Conservation (phyloP, 2,113 vertebrate genomes). For the Ailuropoda melanoleuca region DNA sequence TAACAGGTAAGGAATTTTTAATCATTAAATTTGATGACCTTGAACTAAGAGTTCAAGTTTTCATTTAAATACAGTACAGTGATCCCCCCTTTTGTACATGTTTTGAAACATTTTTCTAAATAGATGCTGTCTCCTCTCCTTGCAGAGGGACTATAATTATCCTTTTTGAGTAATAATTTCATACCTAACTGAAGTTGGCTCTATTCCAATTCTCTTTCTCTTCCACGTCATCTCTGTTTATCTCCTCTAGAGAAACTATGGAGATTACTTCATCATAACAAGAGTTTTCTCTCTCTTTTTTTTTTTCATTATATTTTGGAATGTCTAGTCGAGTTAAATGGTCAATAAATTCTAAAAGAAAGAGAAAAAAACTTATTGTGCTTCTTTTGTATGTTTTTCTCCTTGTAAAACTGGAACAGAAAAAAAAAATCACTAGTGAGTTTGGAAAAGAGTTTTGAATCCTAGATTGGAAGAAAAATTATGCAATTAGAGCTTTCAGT, state of each 20-base stretch:
- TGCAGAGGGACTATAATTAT: neutral
- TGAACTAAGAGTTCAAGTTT: neutral
- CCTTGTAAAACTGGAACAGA: neutral
- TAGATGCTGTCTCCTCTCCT: neutral
- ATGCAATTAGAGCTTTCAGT: neutral
- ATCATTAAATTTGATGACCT: neutral
- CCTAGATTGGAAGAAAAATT: neutral
- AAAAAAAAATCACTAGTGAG: neutral
- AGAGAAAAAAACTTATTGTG: neutral
- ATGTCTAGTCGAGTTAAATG: neutral
- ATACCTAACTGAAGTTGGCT: neutral
- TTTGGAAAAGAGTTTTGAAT: neutral
- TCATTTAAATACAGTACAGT: neutral
- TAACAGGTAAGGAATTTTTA: neutral
- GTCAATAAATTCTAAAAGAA: neutral
- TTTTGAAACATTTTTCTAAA: neutral
- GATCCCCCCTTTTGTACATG: neutral
- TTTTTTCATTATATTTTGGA: neutral
- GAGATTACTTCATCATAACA: neutral
- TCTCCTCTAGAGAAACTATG: neutral
- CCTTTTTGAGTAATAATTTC: neutral
- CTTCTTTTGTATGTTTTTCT: neutral
- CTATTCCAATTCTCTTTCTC: neutral
- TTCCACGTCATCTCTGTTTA: neutral
- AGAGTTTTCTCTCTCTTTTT: neutral